These are phyloP conservation scores for Lordiphosa clarofinis DNA, from an alignment of 1,140 invertebrate genomes.

Conservation along the genomic window DNA sequence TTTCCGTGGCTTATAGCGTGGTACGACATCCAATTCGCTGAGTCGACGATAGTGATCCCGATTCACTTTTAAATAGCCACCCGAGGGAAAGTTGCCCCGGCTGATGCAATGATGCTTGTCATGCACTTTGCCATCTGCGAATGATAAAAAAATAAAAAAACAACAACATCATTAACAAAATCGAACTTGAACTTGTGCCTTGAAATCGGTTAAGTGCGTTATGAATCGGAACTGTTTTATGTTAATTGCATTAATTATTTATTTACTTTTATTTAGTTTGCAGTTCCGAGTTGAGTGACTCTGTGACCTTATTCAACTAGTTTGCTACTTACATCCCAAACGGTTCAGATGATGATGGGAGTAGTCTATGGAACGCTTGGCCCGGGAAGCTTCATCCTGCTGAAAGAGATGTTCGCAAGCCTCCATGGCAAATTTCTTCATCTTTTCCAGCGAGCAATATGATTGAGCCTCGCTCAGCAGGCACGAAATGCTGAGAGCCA, in stretches of 20 bases:
- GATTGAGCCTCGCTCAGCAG: conserved; percentile 33
- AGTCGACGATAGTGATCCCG: conserved; percentile 52
- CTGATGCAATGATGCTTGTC: conserved; percentile 51
- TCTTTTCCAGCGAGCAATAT: conserved; percentile 64
- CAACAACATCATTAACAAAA: conserved; percentile 20
- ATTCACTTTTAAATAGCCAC: conserved; percentile 71
- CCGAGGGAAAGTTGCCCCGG: conserved; percentile 59
- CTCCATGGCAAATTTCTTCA: conserved; percentile 68
- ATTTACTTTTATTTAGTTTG: conserved; percentile 22
- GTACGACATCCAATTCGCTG: conserved; percentile 51
- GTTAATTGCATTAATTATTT: conserved; percentile 32
- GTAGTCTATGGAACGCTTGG: conserved; percentile 54
- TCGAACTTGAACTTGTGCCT: conserved; percentile 65
- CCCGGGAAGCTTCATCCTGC: conserved; percentile 52
- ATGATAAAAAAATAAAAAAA: conserved; percentile 13
- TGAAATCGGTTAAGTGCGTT: conserved; percentile 51
- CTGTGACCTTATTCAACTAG: conserved; percentile 56
- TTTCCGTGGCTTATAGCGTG: conserved; percentile 69
- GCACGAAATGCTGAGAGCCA: conserved; percentile 40
- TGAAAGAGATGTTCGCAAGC: conserved; percentile 69
- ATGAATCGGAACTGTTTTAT: conserved; percentile 57
- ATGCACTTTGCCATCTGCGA: conserved; percentile 50
- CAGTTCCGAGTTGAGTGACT: conserved; percentile 71
- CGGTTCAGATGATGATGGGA: conserved; percentile 44
- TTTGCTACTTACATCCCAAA: conserved; percentile 51